phyloP scores from a whole-genome alignment of 2,888 invertebrate species.

The Oxytorus armatus region DNA sequence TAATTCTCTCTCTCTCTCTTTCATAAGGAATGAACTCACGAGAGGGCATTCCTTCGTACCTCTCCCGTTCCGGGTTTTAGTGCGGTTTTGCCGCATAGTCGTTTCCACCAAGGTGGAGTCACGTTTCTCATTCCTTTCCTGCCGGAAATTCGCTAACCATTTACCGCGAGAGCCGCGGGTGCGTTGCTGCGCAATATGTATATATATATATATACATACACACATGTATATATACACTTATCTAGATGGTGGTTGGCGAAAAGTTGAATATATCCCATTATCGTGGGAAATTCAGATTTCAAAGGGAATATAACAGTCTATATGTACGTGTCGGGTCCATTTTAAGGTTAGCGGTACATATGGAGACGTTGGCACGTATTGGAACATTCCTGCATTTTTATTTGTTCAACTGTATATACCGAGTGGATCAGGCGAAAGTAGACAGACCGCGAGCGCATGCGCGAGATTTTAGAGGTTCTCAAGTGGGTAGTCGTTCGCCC shows the following conservation, averaged over 20 bases:
- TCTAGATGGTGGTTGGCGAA: slow-evolving; percentile 26
- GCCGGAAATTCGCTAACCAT: slow-evolving; percentile 65
- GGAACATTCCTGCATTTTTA: too few species aligned
- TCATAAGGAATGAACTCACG: slow-evolving; percentile 38
- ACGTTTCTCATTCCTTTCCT: slow-evolving; percentile 67
- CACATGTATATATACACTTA: slow-evolving; percentile 1
- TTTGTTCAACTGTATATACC: too few species aligned
- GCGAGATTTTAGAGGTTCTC: too few species aligned
- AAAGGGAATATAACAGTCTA: slow-evolving; percentile 24
- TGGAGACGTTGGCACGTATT: too few species aligned
- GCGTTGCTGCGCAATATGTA: background rate
- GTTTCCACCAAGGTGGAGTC: slow-evolving; percentile 61
- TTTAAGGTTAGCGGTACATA: too few species aligned
- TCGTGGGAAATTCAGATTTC: slow-evolving; percentile 47
- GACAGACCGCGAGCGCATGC: too few species aligned
- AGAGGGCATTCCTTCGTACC: slow-evolving; percentile 21
- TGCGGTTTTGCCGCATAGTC: slow-evolving; percentile 52
- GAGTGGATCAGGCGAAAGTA: too few species aligned
- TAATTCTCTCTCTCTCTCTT: slow-evolving; percentile 1
- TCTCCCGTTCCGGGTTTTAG: slow-evolving; percentile 51
- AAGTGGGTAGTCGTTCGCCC: too few species aligned
- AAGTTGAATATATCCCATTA: slow-evolving; percentile 59
- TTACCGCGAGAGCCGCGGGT: slow-evolving; percentile 31
- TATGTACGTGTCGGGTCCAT: too few species aligned
- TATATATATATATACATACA: slow-evolving; percentile 3